Percentiles rank a stretch among this genome's conserved stretches.
phyloP scores from a whole-genome alignment of 2,797 vertebrate species.

The Decapterus maruadsi region DNA sequence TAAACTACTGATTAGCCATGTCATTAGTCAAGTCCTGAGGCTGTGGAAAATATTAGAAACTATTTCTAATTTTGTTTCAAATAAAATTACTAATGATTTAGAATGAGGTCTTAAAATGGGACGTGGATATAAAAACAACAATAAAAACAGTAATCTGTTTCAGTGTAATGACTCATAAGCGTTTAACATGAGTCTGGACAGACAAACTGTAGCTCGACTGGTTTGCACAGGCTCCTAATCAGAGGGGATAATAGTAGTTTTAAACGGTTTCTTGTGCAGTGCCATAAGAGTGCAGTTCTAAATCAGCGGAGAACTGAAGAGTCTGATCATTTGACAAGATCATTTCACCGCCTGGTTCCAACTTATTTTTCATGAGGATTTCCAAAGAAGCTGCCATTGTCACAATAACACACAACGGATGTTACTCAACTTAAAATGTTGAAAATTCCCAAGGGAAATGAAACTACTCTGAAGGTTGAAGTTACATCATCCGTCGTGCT shows the following conservation, averaged over 20 bases:
- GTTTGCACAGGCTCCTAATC: too few relatives aligned
- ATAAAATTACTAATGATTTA: too few relatives aligned
- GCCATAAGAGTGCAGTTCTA: not conserved
- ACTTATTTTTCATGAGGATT: not conserved
- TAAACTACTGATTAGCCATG: too few relatives aligned
- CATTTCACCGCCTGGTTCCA: not conserved
- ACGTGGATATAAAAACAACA: too few relatives aligned
- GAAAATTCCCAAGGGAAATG: conserved; percentile 20
- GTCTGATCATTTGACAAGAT: not conserved
- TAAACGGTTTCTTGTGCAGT: not conserved
- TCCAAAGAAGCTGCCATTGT: not conserved
- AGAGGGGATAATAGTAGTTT: not conserved
- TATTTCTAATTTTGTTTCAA: too few relatives aligned
- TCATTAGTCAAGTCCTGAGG: too few relatives aligned
- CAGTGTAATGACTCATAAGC: too few relatives aligned
- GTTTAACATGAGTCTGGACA: not conserved
- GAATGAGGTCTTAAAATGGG: too few relatives aligned
- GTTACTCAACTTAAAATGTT: not conserved
- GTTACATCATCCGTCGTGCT: conserved; percentile 3
- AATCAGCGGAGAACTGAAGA: not conserved
- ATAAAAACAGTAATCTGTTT: too few relatives aligned
- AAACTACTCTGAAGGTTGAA: conserved; percentile 28
- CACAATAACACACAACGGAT: too few relatives aligned
- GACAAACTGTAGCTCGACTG: not conserved
- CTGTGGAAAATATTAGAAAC: too few relatives aligned